A percentile compares a stretch with the other conserved stretches of the same genome.
Evolutionary conservation across 1,140 invertebrate species (phyloP).

Genomic region (Bombus confusus): DNA sequence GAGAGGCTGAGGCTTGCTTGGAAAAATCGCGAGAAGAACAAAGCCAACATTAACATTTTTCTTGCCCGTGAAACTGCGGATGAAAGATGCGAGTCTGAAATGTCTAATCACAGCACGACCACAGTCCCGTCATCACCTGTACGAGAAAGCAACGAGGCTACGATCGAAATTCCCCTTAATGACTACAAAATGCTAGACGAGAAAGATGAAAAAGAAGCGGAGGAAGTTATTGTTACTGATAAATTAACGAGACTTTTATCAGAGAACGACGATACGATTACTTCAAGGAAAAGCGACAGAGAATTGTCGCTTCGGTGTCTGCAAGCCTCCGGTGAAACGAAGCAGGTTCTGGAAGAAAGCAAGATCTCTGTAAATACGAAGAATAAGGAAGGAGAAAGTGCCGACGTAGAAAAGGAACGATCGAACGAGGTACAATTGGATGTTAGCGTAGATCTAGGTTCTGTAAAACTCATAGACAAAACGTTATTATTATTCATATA

Average conservation of each 20-base stretch:
- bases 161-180: not conserved
- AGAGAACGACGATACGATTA: not conserved
- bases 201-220: not conserved
- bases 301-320: not conserved
- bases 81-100: slow-evolving; percentile 72
- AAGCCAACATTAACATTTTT: slow-evolving; percentile 84
- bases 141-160: not conserved
- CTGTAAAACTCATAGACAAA: not conserved
- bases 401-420: not conserved
- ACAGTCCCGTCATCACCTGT: slow-evolving; percentile 33
- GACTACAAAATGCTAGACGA: not conserved
- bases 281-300: not conserved
- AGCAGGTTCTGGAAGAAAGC: not conserved
- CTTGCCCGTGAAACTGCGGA: slow-evolving; percentile 79
- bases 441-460: not conserved
- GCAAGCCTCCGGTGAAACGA: too few relatives aligned
- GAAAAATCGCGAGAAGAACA: slow-evolving; percentile 81
- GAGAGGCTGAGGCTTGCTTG: slow-evolving; percentile 82
- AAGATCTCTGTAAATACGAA: not conserved
- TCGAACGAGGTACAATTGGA: slow-evolving; percentile 7
- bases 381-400: not conserved
- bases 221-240: not conserved
- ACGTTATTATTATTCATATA: not conserved
- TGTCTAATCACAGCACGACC: slow-evolving; percentile 61
- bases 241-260: not conserved